Evolutionary conservation across 2,888 invertebrate genomes (phyloP), one percentile per base, ranked within the genome.

Genomic region (Pammene fasciana): DNA sequence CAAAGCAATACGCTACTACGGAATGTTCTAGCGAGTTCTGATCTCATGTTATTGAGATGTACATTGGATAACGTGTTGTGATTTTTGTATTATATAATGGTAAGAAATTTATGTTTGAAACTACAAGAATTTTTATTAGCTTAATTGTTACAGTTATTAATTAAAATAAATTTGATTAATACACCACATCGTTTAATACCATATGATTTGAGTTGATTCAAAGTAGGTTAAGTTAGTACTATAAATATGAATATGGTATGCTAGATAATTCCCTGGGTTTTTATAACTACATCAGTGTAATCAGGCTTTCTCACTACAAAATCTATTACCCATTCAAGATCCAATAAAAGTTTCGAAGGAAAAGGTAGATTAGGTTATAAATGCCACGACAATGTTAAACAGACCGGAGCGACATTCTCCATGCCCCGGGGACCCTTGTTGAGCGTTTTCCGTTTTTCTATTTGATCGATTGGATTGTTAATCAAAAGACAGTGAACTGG

Each of bases 311-410:
- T 3, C 26, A 26, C 26, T 26, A 26, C 4, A 26, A 26, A 26
- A 26, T 26, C 26, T 26, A 26, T 26, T 26, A 26, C 26, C 26
- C 26, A 26, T 4, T 26, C 26, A 13, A 36, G 14, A 43, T 45
- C 18, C n/a, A 48, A 61, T 48, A 36, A 18, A 52, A 62, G 62
- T 50, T 55, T 54, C 18, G 9, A 26, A 14, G 55, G 46, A 67
- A 60, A 67, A 46, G 55, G 34, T 43, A n/a, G 7, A 36, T 60
- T 55, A 61, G 38, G 13, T 59, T 67, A 41, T 56, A 61, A 67
- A 67, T 61, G 61, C 41, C 61, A 62, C 26, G 67, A 18, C 55
- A 55, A 67, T 55, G 60, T 34, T 56, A 38, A 67, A 67, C 61
- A 62, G 67, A 48, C 45, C 61, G 61, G n/a, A 36, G 8, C 67